Evolutionary conservation across 2,113 vertebrate species (phyloP).

Genomic region (Mormyrus lacerda): DNA sequence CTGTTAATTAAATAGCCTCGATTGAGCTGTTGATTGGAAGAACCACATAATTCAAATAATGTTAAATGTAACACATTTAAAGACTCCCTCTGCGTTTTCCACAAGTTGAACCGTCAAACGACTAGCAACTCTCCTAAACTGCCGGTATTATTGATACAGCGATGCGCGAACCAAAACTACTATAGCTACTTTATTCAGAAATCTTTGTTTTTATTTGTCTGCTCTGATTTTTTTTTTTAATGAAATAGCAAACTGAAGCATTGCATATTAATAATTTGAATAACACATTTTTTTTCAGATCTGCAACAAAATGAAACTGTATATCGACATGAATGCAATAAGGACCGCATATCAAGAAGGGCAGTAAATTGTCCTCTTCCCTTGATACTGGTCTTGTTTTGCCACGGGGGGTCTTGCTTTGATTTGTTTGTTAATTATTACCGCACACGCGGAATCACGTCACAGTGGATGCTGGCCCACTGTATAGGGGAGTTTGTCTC

Average conservation of each 20-base stretch:
- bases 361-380: not conserved
- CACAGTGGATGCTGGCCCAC: not conserved
- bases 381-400: not conserved
- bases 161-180: not conserved
- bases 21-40: conserved; percentile 13
- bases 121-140: not conserved
- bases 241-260: not conserved
- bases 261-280: not conserved
- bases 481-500: not conserved
- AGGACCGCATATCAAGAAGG: not conserved
- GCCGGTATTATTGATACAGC: not conserved
- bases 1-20: conserved; percentile 9
- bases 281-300: not conserved
- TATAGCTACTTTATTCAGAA: not conserved
- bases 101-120: not conserved
- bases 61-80: not conserved
- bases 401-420: not conserved
- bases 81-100: not conserved
- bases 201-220: not conserved
- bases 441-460: not conserved
- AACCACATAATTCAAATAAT: conserved; percentile 9
- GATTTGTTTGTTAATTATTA: conserved; percentile 8
- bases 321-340: not conserved
- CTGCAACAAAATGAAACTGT: not conserved
- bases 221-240: not conserved